Conservation (phyloP, 2,888 invertebrate genomes). For the Villa cingulata region DNA sequence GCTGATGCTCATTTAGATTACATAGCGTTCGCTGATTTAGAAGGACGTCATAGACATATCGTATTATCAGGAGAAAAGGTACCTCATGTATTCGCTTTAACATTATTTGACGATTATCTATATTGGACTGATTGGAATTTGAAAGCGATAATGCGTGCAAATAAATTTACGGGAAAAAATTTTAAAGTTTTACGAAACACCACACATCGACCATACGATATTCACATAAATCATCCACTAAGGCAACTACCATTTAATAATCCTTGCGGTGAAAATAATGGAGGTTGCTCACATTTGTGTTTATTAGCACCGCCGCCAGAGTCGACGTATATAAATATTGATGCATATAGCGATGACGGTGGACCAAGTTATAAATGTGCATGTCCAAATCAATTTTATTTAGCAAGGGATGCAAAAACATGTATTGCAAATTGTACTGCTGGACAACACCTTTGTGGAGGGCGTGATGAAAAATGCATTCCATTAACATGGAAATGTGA, state of each 20-base stretch:
- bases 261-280: slow-evolving; percentile 86
- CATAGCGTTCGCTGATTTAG: slow-evolving; percentile 86
- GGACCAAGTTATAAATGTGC: slow-evolving; percentile 70
- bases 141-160: slow-evolving; percentile 78
- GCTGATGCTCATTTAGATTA: slow-evolving; percentile 98
- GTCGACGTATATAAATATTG: slow-evolving; percentile 61
- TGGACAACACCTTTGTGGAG: slow-evolving; percentile 44
- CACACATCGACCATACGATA: slow-evolving; percentile 88
- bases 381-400: slow-evolving; percentile 88
- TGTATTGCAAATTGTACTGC: slow-evolving; percentile 90
- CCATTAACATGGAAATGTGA: slow-evolving; percentile 77
- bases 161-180: slow-evolving; percentile 78
- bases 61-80: slow-evolving; percentile 68
- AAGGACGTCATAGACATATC: slow-evolving; percentile 74
- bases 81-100: slow-evolving; percentile 91
- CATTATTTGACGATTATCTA: slow-evolving; percentile 82
- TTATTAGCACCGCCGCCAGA: slow-evolving; percentile 71
- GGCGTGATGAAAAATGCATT: slow-evolving; percentile 53
- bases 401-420: slow-evolving; percentile 67
- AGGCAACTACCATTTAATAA: slow-evolving; percentile 73
- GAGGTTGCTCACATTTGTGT: slow-evolving; percentile 92
- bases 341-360: slow-evolving; percentile 68
- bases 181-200: slow-evolving; percentile 68
- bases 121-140: slow-evolving; percentile 99
- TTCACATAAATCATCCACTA: slow-evolving; percentile 82